These are phyloP conservation scores for Phalacrocorax aristotelis DNA, from an alignment of 2,113 vertebrate species.

Conservation along the genomic window DNA sequence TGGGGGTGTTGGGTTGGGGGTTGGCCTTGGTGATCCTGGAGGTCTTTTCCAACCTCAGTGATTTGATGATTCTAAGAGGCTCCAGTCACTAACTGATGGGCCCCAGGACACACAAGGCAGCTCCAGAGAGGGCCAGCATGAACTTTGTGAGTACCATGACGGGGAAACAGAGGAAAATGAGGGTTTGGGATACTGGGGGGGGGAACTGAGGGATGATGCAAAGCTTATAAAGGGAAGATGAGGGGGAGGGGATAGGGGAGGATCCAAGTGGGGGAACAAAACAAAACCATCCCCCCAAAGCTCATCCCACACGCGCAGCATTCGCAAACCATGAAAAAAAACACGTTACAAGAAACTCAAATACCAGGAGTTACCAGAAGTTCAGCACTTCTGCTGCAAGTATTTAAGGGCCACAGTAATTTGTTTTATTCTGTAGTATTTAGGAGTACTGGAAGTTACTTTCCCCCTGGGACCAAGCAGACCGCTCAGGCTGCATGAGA, in stretches of 20 bases:
- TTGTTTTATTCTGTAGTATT: neutral
- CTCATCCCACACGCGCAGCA: neutral
- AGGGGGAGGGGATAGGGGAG: neutral
- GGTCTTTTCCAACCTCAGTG: no score
- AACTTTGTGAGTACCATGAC: neutral
- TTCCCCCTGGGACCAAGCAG: neutral
- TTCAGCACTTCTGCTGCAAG: neutral
- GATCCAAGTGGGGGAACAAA: neutral
- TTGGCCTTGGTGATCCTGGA: no score
- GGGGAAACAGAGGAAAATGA: neutral
- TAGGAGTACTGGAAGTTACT: no score
- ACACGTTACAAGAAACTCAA: neutral
- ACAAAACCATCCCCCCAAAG: neutral
- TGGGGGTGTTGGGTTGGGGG: no score
- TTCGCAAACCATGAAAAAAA: neutral
- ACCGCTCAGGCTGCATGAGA: neutral
- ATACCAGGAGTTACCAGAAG: neutral
- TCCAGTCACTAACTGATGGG: neutral
- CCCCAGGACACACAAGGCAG: neutral
- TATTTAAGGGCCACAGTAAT: neutral
- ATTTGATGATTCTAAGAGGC: neutral
- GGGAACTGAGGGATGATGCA: neutral
- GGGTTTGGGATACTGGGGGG: neutral
- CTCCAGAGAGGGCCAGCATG: neutral
- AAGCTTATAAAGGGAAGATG: neutral